Evolutionary conservation across 2,888 invertebrate genomes (phyloP), one percentile per base, ranked within the genome.

Genomic region (Tubiluchus corallicola): DNA sequence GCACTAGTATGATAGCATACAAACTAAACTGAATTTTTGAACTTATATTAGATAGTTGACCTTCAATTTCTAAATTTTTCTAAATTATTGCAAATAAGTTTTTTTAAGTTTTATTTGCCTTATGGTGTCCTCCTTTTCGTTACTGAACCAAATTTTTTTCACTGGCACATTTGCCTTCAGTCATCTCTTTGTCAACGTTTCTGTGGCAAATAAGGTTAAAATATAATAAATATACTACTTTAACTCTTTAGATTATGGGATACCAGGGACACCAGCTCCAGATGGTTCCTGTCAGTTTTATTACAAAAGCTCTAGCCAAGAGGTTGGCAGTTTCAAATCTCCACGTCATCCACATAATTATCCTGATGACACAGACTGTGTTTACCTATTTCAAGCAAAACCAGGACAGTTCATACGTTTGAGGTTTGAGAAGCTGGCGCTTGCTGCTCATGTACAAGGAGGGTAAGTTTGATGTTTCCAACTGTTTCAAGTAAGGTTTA

Each of bases 211-310:
- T 4, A 4, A 18, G 46, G 38, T 42, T 44, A n/a, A 16, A 4
- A 42, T 1, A 17, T 9, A 42, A 43, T 44, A 16, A 44, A 37
- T 48, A 46, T 50, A 51, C 20, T 71, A 70, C 54, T 65, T 60
- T 41, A 71, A 68, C 52, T 68, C 70, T 57, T 64, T 74, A 74
- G 90, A 90, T 68, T 90, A 87, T 64, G 81, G 81, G 53, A 84
- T 92, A 58, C 87, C 88, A 43, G 92, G 92, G 41, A 88, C 88
- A 1, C 82, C 88, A 18, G 82, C 88, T 18, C 85, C 87, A 3
- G 82, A 83, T 56, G 87, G 87, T 48, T 78, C 57, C 39, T 29
- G 29, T 29, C n/a, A n/a, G 9, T 29, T 29, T n/a, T 9, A 9
- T 29, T 29, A 29, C 29, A 9, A 9, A 9, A n/a, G 29, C 29